A percentile compares a stretch with the other conserved stretches of the same genome.
phyloP scores from a whole-genome alignment of 2,888 invertebrate species.

The Tipula helvola region DNA sequence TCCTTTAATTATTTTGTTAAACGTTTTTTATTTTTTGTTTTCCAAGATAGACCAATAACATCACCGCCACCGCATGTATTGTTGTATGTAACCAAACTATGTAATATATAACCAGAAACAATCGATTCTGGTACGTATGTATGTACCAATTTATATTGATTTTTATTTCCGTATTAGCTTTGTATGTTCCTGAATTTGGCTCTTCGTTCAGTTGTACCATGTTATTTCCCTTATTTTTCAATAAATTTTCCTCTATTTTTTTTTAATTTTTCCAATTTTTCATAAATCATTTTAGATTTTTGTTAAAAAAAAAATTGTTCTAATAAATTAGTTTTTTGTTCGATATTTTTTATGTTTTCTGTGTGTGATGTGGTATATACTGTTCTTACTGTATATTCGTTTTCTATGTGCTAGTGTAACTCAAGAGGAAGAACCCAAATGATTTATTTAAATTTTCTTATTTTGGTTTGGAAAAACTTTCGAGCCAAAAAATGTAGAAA shows the following conservation, averaged over 20 bases:
- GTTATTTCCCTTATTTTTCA: not conserved
- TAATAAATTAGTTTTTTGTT: conserved; percentile 4
- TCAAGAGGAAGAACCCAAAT: not conserved
- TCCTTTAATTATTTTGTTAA: not conserved
- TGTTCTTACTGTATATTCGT: not conserved
- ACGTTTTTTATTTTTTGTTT: not conserved
- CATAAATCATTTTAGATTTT: not conserved
- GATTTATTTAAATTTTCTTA: not conserved
- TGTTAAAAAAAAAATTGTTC: not conserved
- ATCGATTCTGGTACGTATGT: not conserved
- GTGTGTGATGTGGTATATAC: not conserved
- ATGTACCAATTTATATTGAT: not conserved
- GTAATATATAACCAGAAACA: not conserved
- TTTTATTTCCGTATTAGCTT: not conserved
- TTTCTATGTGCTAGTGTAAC: not conserved
- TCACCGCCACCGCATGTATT: not conserved
- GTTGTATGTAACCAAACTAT: not conserved
- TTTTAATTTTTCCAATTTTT: not conserved
- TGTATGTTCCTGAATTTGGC: not conserved
- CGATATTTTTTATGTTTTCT: not conserved
- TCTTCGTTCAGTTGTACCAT: not conserved
- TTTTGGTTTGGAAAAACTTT: not conserved
- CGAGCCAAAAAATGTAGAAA: not conserved
- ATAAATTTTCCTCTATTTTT: not conserved
- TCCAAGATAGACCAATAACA: not conserved